Conservation (phyloP, 2,888 invertebrate genomes). For the Ochropleura leucogaster region DNA sequence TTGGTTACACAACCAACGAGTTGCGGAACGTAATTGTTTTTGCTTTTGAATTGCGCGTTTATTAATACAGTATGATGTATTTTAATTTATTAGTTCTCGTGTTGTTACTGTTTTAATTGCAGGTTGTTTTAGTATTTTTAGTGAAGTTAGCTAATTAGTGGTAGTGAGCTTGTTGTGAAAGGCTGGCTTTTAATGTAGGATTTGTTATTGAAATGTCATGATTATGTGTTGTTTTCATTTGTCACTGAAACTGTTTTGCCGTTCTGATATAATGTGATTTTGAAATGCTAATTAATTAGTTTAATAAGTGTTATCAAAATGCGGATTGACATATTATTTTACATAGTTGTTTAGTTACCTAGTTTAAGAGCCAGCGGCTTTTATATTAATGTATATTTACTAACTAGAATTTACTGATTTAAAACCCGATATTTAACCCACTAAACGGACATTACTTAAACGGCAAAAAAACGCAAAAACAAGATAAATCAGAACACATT, state of each 20-base stretch:
- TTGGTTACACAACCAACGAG: slow-evolving; percentile 84
- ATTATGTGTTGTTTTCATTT: slow-evolving; percentile 49
- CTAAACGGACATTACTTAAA: slow-evolving; percentile 51
- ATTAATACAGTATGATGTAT: slow-evolving; percentile 66
- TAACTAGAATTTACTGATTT: slow-evolving; percentile 21
- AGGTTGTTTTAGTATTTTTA: slow-evolving; percentile 62
- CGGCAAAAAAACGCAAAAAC: slow-evolving; percentile 67
- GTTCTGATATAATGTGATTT: slow-evolving; percentile 40
- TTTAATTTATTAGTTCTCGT: slow-evolving; percentile 61
- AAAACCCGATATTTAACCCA: slow-evolving; percentile 49
- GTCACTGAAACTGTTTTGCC: slow-evolving; percentile 45
- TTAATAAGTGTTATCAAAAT: slow-evolving; percentile 33
- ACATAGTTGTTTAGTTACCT: neutral
- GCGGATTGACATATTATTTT: neutral
- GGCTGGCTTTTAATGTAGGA: slow-evolving; percentile 41
- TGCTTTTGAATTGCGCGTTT: slow-evolving; percentile 69
- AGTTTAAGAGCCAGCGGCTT: slow-evolving; percentile 1
- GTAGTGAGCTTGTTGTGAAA: slow-evolving; percentile 25
- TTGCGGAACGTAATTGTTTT: slow-evolving; percentile 80
- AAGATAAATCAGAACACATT: slow-evolving; percentile 75
- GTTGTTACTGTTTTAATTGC: slow-evolving; percentile 65
- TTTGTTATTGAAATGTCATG: slow-evolving; percentile 48
- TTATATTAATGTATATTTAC: neutral
- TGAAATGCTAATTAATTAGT: slow-evolving; percentile 53
- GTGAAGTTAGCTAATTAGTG: slow-evolving; percentile 76